Base-by-base conservation (phyloP, 2,888 invertebrate species). In the Heteromurus nitidus region DNA sequence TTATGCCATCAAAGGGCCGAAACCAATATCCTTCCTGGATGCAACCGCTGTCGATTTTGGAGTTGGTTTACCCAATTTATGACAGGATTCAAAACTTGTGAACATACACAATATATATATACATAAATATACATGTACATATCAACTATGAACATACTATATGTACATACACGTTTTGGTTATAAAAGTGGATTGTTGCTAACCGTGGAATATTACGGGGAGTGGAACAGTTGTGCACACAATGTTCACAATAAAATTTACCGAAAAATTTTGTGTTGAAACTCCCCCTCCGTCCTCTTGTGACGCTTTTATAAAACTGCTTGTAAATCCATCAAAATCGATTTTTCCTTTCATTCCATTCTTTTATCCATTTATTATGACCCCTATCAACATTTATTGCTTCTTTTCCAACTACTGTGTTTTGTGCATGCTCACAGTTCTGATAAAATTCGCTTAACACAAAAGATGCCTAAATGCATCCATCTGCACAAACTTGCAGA, bases 271-370 rank as follows among this genome's bases (percentile, higher is more conserved):
- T n/a, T 72, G 60, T 44, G 53, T 44, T 60, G 36, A 60, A 44
- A 42, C 28, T 42, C 60, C 20, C 62, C 62, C 62, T 50, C 62
- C 62, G 28, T 42, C 62, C 62, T 30, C 22, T 47, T 42, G 42
- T 73, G 64, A 50, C 31, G 73, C 72, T 72, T 73, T 20, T 36
- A 36, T 28, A 65, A 75, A 67, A 75, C 30, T 28, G 20, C 55
- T 36, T 67, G 67, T 75, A 75, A 76, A 76, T 76, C 65, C 76
- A 68, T 76, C 76, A 68, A 76, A 76, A 68, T 76, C 76, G 67
- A 68, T 68, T 68, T 69, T 67, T 68, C 16, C 60, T 76, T 76
- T 76, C 68, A 58, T 68, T 76, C 28, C 50, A 65, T 60, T 76
- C 30, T 22, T 62, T 68, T 50, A 60, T 67, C 76, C 60, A 76